A percentile compares a stretch with the other conserved stretches of the same genome.
Conservation (phyloP, 2,113 vertebrate genomes). For the Spilogale gracilis region DNA sequence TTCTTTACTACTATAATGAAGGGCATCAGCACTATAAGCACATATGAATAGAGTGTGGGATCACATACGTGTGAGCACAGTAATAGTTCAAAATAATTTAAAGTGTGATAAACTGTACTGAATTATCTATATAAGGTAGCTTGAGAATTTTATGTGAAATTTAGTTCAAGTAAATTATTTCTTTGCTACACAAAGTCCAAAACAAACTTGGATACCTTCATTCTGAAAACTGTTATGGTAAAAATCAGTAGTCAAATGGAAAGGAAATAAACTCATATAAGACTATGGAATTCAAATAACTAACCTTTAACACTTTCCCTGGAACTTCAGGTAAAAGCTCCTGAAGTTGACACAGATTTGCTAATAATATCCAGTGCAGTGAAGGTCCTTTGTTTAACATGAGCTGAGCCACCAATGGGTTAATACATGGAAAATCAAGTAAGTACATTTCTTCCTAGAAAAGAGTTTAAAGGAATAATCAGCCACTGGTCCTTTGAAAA, state of each 20-base stretch:
- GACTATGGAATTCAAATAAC: conserved; percentile 47
- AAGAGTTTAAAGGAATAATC: conserved; percentile 69
- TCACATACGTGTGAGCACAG: not conserved
- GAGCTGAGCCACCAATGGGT: conserved; percentile 93
- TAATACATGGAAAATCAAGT: conserved; percentile 93
- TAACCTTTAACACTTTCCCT: conserved; percentile 95
- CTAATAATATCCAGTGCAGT: conserved; percentile 90
- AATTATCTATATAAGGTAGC: conserved; percentile 52
- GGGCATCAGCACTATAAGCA: not conserved
- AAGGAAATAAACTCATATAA: conserved; percentile 50
- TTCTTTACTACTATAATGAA: conserved; percentile 21
- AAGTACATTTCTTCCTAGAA: conserved; percentile 92
- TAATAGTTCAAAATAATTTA: conserved; percentile 58
- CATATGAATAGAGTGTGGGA: conserved; percentile 2
- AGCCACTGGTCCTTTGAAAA: conserved; percentile 59
- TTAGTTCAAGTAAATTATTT: conserved; percentile 65
- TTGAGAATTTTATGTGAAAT: conserved; percentile 49
- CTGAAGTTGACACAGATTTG: conserved; percentile 90
- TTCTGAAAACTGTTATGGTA: not conserved
- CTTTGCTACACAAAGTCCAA: conserved; percentile 33
- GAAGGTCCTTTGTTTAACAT: conserved; percentile 92
- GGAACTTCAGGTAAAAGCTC: conserved; percentile 93
- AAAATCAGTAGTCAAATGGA: not conserved
- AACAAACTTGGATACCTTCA: conserved; percentile 11
- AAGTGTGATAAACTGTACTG: conserved; percentile 10